phyloP scores from a whole-genome alignment of 2,888 invertebrate species.

The Coecobrya sp. region DNA sequence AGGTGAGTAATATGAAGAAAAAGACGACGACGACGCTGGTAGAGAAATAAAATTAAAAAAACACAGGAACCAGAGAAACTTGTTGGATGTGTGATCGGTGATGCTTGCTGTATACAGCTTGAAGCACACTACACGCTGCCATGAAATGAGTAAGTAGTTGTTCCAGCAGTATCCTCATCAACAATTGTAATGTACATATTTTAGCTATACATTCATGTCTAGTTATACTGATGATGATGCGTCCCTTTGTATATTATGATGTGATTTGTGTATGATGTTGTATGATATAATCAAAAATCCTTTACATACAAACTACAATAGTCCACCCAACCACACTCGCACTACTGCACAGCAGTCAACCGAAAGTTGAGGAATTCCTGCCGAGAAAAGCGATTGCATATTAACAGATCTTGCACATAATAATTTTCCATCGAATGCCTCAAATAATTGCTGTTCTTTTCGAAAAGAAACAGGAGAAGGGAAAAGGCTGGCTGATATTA shows the following conservation, averaged over 20 bases:
- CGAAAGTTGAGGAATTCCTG: conserved; percentile 82
- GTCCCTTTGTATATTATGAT: background rate
- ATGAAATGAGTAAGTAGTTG: conserved; percentile 2
- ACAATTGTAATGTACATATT: conserved; percentile 1
- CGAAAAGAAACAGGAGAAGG: conserved; percentile 72
- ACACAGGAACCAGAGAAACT: conserved; percentile 79
- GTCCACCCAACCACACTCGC: conserved; percentile 5
- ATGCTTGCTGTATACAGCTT: conserved; percentile 2
- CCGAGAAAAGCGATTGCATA: conserved; percentile 85
- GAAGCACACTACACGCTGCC: background rate
- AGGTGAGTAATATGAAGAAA: conserved; percentile 63
- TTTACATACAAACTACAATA: conserved; percentile 30
- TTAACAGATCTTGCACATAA: conserved; percentile 86
- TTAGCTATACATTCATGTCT: conserved; percentile 30
- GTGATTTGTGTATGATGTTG: conserved; percentile 41
- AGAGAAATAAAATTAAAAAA: conserved; percentile 36
- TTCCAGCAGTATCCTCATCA: conserved; percentile 39
- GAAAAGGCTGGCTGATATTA: conserved; percentile 58
- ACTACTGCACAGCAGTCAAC: conserved; percentile 70
- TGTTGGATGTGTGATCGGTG: conserved; percentile 42
- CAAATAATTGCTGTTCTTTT: conserved; percentile 84
- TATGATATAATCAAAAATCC: conserved; percentile 36
- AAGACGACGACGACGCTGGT: background rate
- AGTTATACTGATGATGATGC: background rate
- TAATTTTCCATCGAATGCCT: conserved; percentile 86